These are phyloP conservation scores for Pseudorhiza aurosa DNA, from an alignment of 30 jellyfish, hydroid and myxozoan species.

Conservation along the genomic window DNA sequence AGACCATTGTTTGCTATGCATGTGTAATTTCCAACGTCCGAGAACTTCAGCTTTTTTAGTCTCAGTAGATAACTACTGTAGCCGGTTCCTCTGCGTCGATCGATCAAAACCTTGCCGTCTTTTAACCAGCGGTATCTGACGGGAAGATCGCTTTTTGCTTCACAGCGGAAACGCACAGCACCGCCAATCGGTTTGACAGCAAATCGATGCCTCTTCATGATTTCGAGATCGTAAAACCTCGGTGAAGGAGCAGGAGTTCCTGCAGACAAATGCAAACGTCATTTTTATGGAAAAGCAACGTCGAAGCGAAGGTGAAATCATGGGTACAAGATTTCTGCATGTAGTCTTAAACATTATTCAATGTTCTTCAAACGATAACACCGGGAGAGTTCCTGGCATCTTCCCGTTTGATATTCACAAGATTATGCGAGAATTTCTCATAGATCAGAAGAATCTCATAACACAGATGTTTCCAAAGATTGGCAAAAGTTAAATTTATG, in stretches of 20 bases:
- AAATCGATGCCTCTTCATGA: constrained; percentile 72
- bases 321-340: too few relatives aligned
- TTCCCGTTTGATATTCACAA: too few relatives aligned
- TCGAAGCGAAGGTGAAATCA: too few relatives aligned
- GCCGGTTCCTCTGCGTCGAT: constrained; percentile 26
- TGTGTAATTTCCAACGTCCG: constrained; percentile 85
- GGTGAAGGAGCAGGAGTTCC: constrained; percentile 60
- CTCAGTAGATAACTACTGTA: constrained; percentile 6
- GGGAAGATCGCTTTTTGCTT: constrained; percentile 66
- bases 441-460: too few relatives aligned
- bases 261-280: neutral
- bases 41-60: constrained; percentile 17
- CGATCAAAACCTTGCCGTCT: constrained; percentile 68
- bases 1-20: constrained; percentile 75
- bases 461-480: too few relatives aligned
- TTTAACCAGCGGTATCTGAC: constrained; percentile 80
- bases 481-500: too few relatives aligned
- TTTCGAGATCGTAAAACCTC: constrained; percentile 60
- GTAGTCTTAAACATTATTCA: too few relatives aligned
- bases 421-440: too few relatives aligned
- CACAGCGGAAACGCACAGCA: constrained; percentile 71
- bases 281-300: neutral
- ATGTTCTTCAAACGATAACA: too few relatives aligned
- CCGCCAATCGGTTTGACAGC: constrained; percentile 59
- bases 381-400: too few relatives aligned